Base-by-base conservation (phyloP, 35 echinoderm and acorn worm species). In the Apostichopus californicus region DNA sequence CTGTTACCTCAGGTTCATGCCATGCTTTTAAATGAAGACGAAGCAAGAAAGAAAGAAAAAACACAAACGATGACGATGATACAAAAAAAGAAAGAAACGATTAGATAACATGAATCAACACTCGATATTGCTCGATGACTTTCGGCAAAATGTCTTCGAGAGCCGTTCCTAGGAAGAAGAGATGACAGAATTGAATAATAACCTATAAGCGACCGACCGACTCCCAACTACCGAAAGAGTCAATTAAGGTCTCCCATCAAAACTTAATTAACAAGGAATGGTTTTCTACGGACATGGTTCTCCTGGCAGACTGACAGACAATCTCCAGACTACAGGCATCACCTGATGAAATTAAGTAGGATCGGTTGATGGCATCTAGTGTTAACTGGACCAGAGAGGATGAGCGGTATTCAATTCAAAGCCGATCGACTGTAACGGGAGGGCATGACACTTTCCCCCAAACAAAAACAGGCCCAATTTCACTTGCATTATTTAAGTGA, bases 211-310 rank as follows among this genome's bases (percentile, higher is more conserved):
- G 1, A 61, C 5, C 5, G 11, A 60, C 6, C 58, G 58, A 61
- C 12, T 61, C 58, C 8, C 12, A 61, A n/a, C n/a, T 61, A 46
- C 34, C 34, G 64, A 6, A 75, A 75, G 17, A n/a, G 17, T 1
- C 12, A 75, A 75, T 75, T 75, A 75, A n/a, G 71, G 11, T 75
- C 71, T 75, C 71, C 71, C 71, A 75, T 75, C 71, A 75, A 75
- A 75, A 75, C 71, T 75, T 75, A 75, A 75, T 75, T 75, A 75
- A 75, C 71, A 75, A 75, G 21, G 15, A 75, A n/a, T 75, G 71
- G 71, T 75, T 75, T 6, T 75, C 20, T 75, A 18, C 17, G 6
- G n/a, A 18, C 20, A 18, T 22, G 71, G 71, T 75, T 18, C 8
- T 75, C n/a, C 18, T 8, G 21, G 11, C 71, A 75, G 71, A 7